These are phyloP conservation scores for Philotrypesis tridentata DNA, from an alignment of 1,140 invertebrate genomes.

Conservation along the genomic window DNA sequence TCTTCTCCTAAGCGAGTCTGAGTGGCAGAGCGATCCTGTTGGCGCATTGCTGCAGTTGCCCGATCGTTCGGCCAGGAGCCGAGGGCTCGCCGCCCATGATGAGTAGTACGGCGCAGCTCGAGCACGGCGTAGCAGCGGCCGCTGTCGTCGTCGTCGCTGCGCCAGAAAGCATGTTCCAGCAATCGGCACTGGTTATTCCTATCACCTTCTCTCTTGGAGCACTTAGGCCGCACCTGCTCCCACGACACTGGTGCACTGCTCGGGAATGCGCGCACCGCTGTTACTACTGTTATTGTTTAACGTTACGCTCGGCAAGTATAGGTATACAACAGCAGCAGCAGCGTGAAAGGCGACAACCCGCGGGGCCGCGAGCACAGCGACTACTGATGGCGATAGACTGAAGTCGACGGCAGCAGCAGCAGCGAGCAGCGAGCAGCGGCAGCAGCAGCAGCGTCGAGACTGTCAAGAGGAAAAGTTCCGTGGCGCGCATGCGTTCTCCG, in stretches of 20 bases:
- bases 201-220: background rate
- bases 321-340: background rate
- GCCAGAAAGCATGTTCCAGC: background rate
- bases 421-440: too few species aligned
- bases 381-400: slow-evolving; percentile 35
- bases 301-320: background rate
- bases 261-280: background rate
- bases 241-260: background rate
- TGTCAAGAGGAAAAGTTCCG: slow-evolving; percentile 20
- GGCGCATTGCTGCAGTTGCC: background rate
- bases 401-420: background rate
- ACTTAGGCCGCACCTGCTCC: background rate
- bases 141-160: background rate
- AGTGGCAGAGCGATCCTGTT: background rate
- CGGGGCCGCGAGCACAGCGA: slow-evolving; percentile 39
- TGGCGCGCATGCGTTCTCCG: slow-evolving; percentile 12
- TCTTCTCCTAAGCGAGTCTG: background rate
- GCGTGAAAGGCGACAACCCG: slow-evolving; percentile 36
- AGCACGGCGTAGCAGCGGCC: background rate
- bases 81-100: slow-evolving; percentile 12
- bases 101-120: background rate
- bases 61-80: background rate
- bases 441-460: slow-evolving; percentile 16
- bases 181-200: background rate
- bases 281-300: background rate